Base-by-base conservation (phyloP, 2,797 vertebrate genomes). In the Chrosomus eos region DNA sequence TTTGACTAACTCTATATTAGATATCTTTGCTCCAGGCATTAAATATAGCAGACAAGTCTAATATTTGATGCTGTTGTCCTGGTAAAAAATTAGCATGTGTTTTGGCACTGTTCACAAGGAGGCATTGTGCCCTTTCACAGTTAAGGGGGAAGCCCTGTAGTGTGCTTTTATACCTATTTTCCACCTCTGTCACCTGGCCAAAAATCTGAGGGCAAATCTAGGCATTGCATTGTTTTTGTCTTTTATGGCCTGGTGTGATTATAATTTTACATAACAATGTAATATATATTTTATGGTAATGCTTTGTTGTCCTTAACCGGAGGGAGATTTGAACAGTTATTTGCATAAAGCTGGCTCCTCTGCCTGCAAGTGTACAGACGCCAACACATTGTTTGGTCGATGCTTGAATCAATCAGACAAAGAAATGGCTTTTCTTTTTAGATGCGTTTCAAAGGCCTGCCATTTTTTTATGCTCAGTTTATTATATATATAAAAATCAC, bases 41-140 rank as follows among this genome's bases (percentile, higher is more conserved):
- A n/a, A n/a, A 58, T n/a, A 26, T 58, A 58, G 55, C 23, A 58
- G 23, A n/a, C 10, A 23, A 4, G 21, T 55, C 7, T 55, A 55
- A 55, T n/a, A 11, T 58, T 58, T 58, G 10, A 11, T n/a, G 23
- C 3, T 55, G 21, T n/a, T 11, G 48, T 51, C 19, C 48, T 51
- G 18, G 18, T 7, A 23, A 53, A 53, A 21, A 23, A n/a, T 23
- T 78, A 64, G 82, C 81, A 84, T 85, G 82, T 89, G 88, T 82
- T 87, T 87, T 90, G 88, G 90, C 87, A 79, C 83, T 60, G 85
- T 60, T 60, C 75, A 88, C 89, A 90, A 85, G 90, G 81, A 86
- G 88, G 88, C 43, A 9, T 48, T 45, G 89, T 90, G 88, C 38
- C 68, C 36, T 71, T 71, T 74, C 28, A 26, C 43, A 85, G n/a